Evolutionary conservation across 2,113 vertebrate species (phyloP).

Genomic region (Setophaga kirtlandii): DNA sequence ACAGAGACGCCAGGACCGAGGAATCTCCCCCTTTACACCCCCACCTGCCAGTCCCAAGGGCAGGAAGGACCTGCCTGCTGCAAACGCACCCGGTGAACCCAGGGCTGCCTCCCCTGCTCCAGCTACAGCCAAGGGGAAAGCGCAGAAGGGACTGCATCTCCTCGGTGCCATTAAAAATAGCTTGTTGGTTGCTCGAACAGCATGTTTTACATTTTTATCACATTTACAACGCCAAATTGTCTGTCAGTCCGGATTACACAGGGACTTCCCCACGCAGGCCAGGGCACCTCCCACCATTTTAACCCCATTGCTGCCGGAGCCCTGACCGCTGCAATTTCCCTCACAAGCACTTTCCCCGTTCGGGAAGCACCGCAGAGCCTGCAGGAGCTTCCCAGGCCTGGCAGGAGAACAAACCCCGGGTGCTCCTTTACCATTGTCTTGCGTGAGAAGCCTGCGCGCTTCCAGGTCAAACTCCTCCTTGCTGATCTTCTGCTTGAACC

Average conservation of each 20-base stretch:
- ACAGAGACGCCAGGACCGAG: fast-evolving
- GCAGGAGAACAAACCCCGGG: background rate
- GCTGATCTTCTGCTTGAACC: conserved; percentile 99
- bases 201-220: background rate
- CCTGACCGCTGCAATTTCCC: background rate
- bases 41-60: background rate
- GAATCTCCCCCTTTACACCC: background rate
- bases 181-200: fast-evolving
- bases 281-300: background rate
- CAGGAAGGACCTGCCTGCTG: background rate
- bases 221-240: background rate
- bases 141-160: fast-evolving
- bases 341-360: too few species aligned
- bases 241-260: background rate
- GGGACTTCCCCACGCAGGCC: background rate
- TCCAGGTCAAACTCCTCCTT: conserved; percentile 98
- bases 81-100: background rate
- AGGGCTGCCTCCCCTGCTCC: background rate
- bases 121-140: background rate
- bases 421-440: conserved; percentile 86
- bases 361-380: fast-evolving
- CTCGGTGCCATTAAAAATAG: fast-evolving
- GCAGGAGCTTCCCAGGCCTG: background rate
- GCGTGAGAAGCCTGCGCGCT: conserved; percentile 90
- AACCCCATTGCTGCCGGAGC: fast-evolving